Evolutionary conservation across 1,140 invertebrate species (phyloP).

Genomic region (Aphelenchoides fujianensis): DNA sequence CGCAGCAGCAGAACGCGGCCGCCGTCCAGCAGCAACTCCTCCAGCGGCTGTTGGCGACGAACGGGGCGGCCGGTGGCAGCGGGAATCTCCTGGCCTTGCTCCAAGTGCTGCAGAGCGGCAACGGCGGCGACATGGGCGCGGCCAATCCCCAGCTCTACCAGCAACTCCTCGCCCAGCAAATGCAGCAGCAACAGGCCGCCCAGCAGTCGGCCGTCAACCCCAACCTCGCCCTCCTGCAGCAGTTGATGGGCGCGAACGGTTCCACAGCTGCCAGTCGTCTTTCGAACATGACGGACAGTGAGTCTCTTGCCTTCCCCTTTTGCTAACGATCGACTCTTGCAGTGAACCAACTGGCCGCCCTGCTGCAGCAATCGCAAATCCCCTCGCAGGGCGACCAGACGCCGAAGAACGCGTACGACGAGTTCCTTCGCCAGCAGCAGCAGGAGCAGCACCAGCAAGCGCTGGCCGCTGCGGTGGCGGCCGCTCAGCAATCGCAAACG

Average conservation of each 20-base stretch:
- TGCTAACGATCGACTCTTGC: too few relatives aligned
- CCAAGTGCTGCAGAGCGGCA: background rate
- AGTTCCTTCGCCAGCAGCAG: slow-evolving; percentile 15
- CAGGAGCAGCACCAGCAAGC: slow-evolving; percentile 11
- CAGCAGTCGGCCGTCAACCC: background rate
- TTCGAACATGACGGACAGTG: background rate
- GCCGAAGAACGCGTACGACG: slow-evolving; percentile 14
- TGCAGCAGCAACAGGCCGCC: slow-evolving; percentile 26
- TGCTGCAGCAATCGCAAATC: slow-evolving; percentile 7
- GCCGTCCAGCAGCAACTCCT: background rate
- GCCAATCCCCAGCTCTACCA: slow-evolving; percentile 10
- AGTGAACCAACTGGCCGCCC: slow-evolving; percentile 18
- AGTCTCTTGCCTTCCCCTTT: too few relatives aligned
- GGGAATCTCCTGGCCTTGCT: background rate
- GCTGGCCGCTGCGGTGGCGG: too few relatives aligned
- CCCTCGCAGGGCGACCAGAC: slow-evolving; percentile 17
- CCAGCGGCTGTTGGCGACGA: background rate
- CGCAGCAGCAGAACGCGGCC: background rate
- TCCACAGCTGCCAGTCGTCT: slow-evolving; percentile 13
- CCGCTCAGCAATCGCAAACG: background rate
- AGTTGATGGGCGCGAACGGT: background rate
- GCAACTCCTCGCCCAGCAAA: slow-evolving; percentile 29
- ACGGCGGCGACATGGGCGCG: background rate
- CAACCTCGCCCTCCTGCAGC: background rate
- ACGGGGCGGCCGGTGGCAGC: background rate